Evolutionary conservation across 2,113 vertebrate genomes (phyloP).

Genomic region (Hemibagrus wyckioides): DNA sequence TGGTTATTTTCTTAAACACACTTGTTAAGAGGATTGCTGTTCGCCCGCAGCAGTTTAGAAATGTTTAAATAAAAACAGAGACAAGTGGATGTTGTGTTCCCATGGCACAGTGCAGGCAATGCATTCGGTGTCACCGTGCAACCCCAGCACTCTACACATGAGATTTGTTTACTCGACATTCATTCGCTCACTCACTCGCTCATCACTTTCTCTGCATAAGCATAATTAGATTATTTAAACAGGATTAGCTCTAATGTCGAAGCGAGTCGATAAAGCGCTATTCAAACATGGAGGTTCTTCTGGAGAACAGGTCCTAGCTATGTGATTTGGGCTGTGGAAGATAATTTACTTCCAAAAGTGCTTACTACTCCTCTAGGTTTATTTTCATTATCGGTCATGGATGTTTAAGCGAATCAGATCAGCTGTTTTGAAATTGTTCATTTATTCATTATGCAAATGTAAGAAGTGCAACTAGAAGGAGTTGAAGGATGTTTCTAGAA

Average conservation of each 20-base stretch:
- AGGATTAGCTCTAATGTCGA: neutral
- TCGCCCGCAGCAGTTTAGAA: neutral
- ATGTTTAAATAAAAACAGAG: neutral
- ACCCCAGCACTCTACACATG: neutral
- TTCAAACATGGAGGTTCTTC: neutral
- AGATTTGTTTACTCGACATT: neutral
- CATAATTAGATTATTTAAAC: neutral
- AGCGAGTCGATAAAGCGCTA: neutral
- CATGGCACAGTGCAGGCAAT: neutral
- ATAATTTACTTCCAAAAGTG: neutral
- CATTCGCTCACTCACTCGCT: neutral
- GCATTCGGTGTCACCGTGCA: neutral
- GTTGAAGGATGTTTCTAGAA: neutral
- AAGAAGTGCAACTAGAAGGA: neutral
- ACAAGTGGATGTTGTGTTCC: neutral
- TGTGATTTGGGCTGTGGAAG: neutral
- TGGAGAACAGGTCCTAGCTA: neutral
- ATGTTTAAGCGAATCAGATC: neutral
- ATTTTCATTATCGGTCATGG: neutral
- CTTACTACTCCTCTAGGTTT: neutral
- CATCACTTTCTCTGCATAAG: neutral
- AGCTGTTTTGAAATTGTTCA: neutral
- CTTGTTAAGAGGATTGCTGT: neutral
- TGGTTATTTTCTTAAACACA: neutral
- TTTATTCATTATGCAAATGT: neutral